Evolutionary conservation across 2,797 vertebrate species (phyloP).

Genomic region (Pseudomugil gertrudae): DNA sequence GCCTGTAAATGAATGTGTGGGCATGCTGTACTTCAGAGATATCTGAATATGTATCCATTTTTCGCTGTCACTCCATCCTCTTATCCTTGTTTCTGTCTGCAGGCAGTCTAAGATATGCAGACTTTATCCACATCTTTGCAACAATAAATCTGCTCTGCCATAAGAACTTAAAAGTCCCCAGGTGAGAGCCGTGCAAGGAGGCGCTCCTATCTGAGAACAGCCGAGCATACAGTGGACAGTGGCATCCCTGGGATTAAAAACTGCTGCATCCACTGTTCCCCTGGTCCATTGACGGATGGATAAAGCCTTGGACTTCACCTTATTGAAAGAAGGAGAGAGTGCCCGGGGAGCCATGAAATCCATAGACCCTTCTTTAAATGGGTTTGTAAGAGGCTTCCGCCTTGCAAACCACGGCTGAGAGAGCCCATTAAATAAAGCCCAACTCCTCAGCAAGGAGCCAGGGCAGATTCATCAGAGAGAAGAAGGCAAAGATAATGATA

Average conservation of each 20-base stretch:
- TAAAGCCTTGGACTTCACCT: conserved; percentile 84
- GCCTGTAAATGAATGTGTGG: background rate
- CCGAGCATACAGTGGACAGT: conserved; percentile 74
- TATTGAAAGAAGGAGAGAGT: conserved; percentile 81
- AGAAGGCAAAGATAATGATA: conserved; percentile 82
- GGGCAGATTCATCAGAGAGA: conserved; percentile 80
- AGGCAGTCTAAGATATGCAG: conserved; percentile 43
- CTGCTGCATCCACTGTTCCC: conserved; percentile 77
- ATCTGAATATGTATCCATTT: conserved; percentile 14
- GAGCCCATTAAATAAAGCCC: conserved; percentile 82
- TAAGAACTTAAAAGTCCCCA: conserved; percentile 69
- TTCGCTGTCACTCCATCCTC: conserved; percentile 11
- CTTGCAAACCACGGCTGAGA: conserved; percentile 77
- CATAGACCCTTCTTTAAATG: conserved; percentile 84
- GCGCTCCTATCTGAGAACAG: conserved; percentile 68
- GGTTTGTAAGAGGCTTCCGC: conserved; percentile 84
- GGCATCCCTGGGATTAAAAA: conserved; percentile 80
- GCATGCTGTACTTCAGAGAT: conserved; percentile 4
- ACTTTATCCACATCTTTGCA: conserved; percentile 62
- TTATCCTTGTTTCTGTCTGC: conserved; percentile 38
- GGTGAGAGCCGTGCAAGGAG: conserved; percentile 61
- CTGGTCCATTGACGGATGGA: conserved; percentile 80
- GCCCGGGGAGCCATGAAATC: conserved; percentile 85
- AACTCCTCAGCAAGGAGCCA: conserved; percentile 69
- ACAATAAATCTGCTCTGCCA: conserved; percentile 72